These are phyloP conservation scores for Autographa pulchrina DNA, from an alignment of 2,888 invertebrate species.

Conservation along the genomic window DNA sequence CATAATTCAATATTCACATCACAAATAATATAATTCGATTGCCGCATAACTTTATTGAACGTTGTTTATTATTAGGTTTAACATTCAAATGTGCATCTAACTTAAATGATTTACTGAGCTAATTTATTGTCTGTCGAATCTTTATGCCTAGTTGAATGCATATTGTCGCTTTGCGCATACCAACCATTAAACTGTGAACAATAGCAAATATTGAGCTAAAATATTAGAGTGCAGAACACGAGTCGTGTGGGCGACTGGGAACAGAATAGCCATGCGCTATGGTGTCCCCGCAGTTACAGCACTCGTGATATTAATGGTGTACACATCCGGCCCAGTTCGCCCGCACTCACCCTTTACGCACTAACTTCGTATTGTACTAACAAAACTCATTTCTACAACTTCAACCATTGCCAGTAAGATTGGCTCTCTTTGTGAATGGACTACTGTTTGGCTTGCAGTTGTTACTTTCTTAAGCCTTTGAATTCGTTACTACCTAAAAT, in stretches of 20 bases:
- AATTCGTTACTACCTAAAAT: constrained; percentile 18
- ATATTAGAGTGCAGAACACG: constrained; percentile 61
- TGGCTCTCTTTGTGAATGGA: constrained; percentile 32
- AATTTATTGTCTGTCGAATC: not conserved
- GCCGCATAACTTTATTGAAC: constrained; percentile 17
- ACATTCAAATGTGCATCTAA: not conserved
- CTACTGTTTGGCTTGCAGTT: constrained; percentile 23
- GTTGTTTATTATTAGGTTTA: constrained; percentile 6
- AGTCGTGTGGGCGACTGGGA: constrained; percentile 67
- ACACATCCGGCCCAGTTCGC: constrained; percentile 65
- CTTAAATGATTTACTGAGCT: constrained; percentile 1
- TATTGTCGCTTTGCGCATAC: constrained; percentile 27
- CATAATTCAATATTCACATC: not conserved
- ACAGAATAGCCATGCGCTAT: constrained; percentile 68
- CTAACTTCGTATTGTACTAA: constrained; percentile 54
- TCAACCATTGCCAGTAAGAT: constrained; percentile 31
- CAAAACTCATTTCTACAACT: constrained; percentile 53
- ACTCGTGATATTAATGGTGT: constrained; percentile 66
- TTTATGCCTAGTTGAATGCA: constrained; percentile 16
- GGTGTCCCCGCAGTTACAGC: constrained; percentile 56
- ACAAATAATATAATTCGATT: constrained; percentile 9
- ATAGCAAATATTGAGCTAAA: constrained; percentile 53
- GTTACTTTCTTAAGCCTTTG: constrained; percentile 42
- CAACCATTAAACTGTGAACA: constrained; percentile 39
- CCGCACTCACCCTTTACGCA: constrained; percentile 52